phyloP scores from a whole-genome alignment of 2,888 invertebrate genomes.

The Drosophila barbarae region DNA sequence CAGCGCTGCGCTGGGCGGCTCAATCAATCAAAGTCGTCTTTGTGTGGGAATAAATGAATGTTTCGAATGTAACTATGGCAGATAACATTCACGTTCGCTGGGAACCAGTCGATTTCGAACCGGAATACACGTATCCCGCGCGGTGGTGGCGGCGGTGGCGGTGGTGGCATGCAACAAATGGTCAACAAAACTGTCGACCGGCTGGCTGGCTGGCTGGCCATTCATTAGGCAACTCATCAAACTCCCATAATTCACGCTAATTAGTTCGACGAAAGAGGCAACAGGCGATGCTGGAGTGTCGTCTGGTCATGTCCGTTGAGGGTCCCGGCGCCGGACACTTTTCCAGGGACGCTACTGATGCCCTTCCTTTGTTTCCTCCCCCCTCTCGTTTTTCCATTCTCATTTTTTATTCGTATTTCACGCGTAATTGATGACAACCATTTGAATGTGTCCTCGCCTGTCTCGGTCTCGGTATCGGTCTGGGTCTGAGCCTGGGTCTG shows the following conservation, averaged over 20 bases:
- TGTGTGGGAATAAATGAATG: constrained; percentile 41
- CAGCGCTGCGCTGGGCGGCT: constrained; percentile 30
- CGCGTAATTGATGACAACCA: constrained; percentile 62
- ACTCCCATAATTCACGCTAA: constrained; percentile 60
- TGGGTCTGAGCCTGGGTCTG: constrained; percentile 2
- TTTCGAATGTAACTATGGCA: constrained; percentile 33
- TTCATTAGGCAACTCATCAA: constrained; percentile 46
- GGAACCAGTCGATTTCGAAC: constrained; percentile 10
- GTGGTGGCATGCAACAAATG: constrained; percentile 44
- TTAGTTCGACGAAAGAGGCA: constrained; percentile 48
- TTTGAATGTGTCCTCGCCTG: constrained; percentile 39
- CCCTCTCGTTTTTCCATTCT: background rate
- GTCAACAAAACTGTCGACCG: constrained; percentile 43
- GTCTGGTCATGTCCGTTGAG: constrained; percentile 2
- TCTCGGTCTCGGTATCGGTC: constrained; percentile 4
- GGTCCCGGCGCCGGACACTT: constrained; percentile 19
- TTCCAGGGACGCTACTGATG: background rate
- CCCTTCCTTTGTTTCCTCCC: background rate
- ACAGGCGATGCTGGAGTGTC: constrained; percentile 18
- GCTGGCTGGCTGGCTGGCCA: constrained; percentile 8
- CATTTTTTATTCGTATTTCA: constrained; percentile 26
- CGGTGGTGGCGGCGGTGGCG: constrained; percentile 3
- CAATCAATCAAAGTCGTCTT: constrained; percentile 65
- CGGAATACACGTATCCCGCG: constrained; percentile 11
- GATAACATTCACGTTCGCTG: constrained; percentile 54